Percentiles rank a stretch among this genome's conserved stretches.
These are phyloP conservation scores for Cataglyphis cursor DNA, from an alignment of 2,888 invertebrate genomes.

Conservation along the genomic window DNA sequence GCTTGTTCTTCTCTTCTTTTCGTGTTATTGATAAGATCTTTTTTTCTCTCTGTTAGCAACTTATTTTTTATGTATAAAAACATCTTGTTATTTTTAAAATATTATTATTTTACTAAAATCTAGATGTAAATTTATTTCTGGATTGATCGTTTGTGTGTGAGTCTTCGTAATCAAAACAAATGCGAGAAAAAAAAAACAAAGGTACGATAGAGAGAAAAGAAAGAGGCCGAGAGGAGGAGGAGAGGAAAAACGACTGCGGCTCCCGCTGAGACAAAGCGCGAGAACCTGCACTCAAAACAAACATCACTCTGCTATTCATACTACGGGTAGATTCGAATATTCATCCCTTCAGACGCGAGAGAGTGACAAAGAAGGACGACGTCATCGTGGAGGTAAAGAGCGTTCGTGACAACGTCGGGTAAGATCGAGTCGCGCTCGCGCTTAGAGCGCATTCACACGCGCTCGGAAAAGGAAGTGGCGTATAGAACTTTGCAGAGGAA, in stretches of 20 bases:
- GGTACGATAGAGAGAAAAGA: slow-evolving; percentile 18
- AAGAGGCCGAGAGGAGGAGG: background rate
- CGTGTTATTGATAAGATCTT: background rate
- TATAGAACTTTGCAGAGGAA: slow-evolving; percentile 64
- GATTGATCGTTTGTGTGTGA: background rate
- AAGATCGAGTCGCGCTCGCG: slow-evolving; percentile 76
- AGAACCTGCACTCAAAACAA: slow-evolving; percentile 85
- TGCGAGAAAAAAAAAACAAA: slow-evolving; percentile 41
- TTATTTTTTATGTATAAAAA: background rate
- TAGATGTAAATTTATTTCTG: background rate
- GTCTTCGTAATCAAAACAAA: background rate
- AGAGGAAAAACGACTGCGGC: slow-evolving; percentile 72
- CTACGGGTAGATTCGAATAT: slow-evolving; percentile 75
- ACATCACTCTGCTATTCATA: slow-evolving; percentile 82
- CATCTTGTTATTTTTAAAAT: background rate
- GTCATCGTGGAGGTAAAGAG: slow-evolving; percentile 55
- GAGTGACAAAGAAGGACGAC: background rate
- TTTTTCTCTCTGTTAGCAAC: background rate
- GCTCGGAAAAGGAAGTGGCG: slow-evolving; percentile 80
- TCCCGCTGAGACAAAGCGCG: slow-evolving; percentile 82
- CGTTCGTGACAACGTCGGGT: slow-evolving; percentile 74
- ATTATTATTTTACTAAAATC: background rate
- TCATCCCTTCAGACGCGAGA: slow-evolving; percentile 67
- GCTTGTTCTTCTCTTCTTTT: background rate
- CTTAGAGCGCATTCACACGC: slow-evolving; percentile 81